These are phyloP conservation scores for Dolichoris vasculosae DNA, from an alignment of 1,140 invertebrate genomes.

Conservation along the genomic window DNA sequence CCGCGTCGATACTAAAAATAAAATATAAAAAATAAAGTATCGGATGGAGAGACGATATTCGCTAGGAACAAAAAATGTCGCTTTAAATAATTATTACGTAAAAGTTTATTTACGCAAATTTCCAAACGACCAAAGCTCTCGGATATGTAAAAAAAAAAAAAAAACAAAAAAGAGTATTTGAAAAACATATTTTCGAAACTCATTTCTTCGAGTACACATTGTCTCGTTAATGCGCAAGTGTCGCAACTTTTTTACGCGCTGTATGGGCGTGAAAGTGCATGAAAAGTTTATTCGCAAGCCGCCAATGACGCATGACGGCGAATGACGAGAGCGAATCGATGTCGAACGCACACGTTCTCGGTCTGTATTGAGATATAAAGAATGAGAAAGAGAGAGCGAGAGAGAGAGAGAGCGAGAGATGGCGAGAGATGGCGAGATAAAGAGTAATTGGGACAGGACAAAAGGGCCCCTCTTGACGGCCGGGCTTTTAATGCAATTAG, in stretches of 20 bases:
- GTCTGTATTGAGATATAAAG: slow-evolving; percentile 37
- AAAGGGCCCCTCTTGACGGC: slow-evolving; percentile 33
- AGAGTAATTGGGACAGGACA: slow-evolving; percentile 43
- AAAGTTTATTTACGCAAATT: slow-evolving; percentile 9
- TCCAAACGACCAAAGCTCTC: not conserved
- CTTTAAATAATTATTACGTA: not conserved
- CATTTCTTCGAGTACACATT: not conserved
- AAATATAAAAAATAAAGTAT: not conserved
- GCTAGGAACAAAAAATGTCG: not conserved
- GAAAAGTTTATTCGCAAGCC: slow-evolving; percentile 8
- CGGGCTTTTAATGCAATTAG: slow-evolving; percentile 46
- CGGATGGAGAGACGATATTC: not conserved
- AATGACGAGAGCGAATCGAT: slow-evolving; percentile 20
- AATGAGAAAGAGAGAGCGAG: not conserved
- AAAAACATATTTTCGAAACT: not conserved
- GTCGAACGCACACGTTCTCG: not conserved
- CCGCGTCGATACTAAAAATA: not conserved
- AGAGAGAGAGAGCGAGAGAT: not conserved
- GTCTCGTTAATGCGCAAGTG: not conserved
- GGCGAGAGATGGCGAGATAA: not conserved
- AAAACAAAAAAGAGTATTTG: too few relatives aligned
- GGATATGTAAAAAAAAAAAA: not conserved
- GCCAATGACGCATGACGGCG: slow-evolving; percentile 20
- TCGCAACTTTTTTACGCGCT: not conserved
- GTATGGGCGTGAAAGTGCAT: slow-evolving; percentile 21